Evolutionary conservation across 2,888 invertebrate genomes (phyloP), one percentile per base, ranked within the genome.

Genomic region (Eupithecia tripunctaria): DNA sequence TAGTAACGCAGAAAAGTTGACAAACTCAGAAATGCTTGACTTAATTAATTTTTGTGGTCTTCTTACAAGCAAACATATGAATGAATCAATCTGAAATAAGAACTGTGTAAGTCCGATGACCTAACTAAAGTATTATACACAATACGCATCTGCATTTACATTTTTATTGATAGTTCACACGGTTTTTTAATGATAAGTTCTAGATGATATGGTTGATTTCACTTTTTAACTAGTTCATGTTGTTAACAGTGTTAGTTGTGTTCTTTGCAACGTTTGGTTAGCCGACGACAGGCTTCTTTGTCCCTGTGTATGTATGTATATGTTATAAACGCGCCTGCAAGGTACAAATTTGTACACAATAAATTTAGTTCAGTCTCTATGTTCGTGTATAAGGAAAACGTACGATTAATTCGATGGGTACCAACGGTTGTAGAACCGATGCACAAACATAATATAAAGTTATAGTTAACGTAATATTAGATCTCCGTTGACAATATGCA

Each of bases 121-220:
- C 38, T 25, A 29, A 14, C 56, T 25, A 25, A 56, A 64, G 64
- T 64, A 64, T 64, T 64, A 64, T 56, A 56, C 56, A 56, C 56
- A 5, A 32, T 29, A 84, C 84, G 81, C 79, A 76, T 81, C 71
- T 85, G 88, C 88, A 88, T 88, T 88, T 88, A 88, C 78, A 25
- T 56, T 12, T 25, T 25, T 56, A 86, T 82, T 81, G 76, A 79
- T 82, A 78, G 60, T 72, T 75, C 75, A 77, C 72, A 71, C 70
- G 63, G 56, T 59, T 70, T 21, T 51, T 69, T 66, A 43, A 15
- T 65, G 60, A 63, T 29, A 36, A 63, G 64, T 65, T 66, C n/a
- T 56, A 56, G 67, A 59, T 65, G 27, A 68, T 62, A 66, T 29
- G 36, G 62, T 67, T 67, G 59, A 27, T n/a, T 32, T 32, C 32